Base-by-base conservation (phyloP, 2,888 invertebrate species). In the Ormyrus rosae region DNA sequence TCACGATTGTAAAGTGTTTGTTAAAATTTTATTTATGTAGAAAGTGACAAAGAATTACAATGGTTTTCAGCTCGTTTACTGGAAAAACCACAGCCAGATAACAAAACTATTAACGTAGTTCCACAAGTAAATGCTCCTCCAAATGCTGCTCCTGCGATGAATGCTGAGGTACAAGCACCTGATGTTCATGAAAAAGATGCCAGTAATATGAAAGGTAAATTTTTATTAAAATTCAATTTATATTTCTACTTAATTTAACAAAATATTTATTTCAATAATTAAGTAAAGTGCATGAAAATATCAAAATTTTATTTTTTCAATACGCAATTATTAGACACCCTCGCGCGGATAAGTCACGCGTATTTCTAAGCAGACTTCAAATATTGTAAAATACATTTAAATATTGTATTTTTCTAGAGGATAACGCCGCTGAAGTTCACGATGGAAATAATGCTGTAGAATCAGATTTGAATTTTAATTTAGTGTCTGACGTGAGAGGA, bases 361-460 rank as follows among this genome's bases (percentile, higher is more conserved):
- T n/a, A 46, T 7, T 4, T 64, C 9, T 2, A n/a, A 7, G 6
- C 11, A 48, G 48, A 64, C 8, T 50, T 19, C 19, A 19, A 50
- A 64, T 64, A 53, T 67, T 8, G 5, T 11, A 56, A 1, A 56
- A 53, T 68, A 19, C 11, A 13, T 58, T 58, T 10, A 11, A 64
- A 64, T 48, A 11, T 56, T 56, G n/a, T 11, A 11, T 61, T 63
- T 63, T 74, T 60, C 60, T 46, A 74, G 78, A 78, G 45, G 77
- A 81, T 48, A 81, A 71, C 65, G 81, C 80, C 19, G 80, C 80
- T 9, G 82, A 82, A 77, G 81, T 79, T 19, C 51, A 76, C 11
- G 80, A 80, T 45, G 77, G 63, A 55, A 58, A 13, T n/a, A 81
- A 81, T 72, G 75, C 69, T 58, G 51, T 76, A 58, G 79, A 76